These are phyloP conservation scores for Choloepus hoffmanni DNA, from an alignment of 2,113 vertebrate genomes.

Conservation along the genomic window DNA sequence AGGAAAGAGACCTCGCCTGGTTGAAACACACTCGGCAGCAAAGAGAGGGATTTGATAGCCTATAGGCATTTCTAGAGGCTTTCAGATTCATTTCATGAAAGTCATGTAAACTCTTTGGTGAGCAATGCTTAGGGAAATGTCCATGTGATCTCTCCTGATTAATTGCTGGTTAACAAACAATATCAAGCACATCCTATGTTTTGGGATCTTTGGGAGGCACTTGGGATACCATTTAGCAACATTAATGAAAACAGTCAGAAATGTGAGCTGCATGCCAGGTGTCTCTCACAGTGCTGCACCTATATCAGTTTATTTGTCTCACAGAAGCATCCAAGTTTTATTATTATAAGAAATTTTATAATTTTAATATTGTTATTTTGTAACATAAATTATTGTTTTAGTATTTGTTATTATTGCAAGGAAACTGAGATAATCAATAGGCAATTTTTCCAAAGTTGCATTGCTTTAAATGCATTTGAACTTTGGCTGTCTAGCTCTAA, in stretches of 20 bases:
- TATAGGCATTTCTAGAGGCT: background rate
- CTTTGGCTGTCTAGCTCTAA: background rate
- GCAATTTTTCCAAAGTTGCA: background rate
- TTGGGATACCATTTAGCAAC: background rate
- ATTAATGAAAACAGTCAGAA: background rate
- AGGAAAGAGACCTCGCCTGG: background rate
- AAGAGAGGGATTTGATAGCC: background rate
- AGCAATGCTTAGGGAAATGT: background rate
- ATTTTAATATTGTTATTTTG: background rate
- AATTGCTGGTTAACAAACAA: background rate
- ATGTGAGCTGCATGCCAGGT: background rate
- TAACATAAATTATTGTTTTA: background rate
- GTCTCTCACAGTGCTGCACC: fast-evolving
- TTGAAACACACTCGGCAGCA: background rate
- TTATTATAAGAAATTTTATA: background rate
- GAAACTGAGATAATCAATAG: background rate
- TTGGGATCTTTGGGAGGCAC: background rate
- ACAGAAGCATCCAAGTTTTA: background rate
- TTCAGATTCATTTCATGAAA: background rate
- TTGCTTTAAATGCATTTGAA: background rate
- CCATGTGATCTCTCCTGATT: background rate
- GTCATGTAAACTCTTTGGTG: background rate
- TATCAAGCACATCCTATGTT: background rate
- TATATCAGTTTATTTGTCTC: background rate
- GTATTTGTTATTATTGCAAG: background rate